Conservation (phyloP, 30 jellyfish, hydroid and myxozoan species). For the Hydractinia symbiolongicarpus region DNA sequence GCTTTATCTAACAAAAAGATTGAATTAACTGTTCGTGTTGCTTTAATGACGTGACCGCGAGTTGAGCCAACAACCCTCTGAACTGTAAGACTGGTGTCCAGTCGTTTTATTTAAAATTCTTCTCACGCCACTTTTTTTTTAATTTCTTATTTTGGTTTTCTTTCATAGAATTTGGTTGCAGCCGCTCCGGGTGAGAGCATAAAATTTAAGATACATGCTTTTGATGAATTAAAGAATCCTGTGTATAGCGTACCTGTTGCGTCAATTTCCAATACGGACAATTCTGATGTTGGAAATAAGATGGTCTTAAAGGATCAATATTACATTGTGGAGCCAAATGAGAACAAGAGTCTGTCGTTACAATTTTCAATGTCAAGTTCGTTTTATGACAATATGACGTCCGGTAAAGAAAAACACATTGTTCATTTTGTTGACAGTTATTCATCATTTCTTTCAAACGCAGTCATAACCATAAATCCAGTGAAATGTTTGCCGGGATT, state of each 20-base stretch:
- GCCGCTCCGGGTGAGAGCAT: slow-evolving; percentile 19
- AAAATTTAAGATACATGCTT: not conserved
- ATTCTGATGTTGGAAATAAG: not conserved
- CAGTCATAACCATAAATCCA: not conserved
- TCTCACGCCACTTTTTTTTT: too few species aligned
- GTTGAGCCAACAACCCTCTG: too few species aligned
- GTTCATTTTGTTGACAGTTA: slow-evolving; percentile 13
- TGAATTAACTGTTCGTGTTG: too few species aligned
- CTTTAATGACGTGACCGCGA: too few species aligned
- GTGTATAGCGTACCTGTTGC: slow-evolving; percentile 31
- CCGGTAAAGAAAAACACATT: not conserved
- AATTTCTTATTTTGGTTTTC: too few species aligned
- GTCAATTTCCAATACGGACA: not conserved
- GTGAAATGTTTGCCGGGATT: slow-evolving; percentile 11
- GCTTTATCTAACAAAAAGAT: too few species aligned
- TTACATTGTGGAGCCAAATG: slow-evolving; percentile 4
- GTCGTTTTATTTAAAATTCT: too few species aligned
- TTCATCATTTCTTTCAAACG: not conserved
- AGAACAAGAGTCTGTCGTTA: not conserved
- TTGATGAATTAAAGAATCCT: slow-evolving; percentile 8
- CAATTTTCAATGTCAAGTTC: not conserved
- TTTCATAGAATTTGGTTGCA: too few species aligned
- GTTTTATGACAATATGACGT: not conserved
- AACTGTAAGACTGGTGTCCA: too few species aligned
- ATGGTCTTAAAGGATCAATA: not conserved